Percentiles rank a stretch among this genome's conserved stretches.
Evolutionary conservation across 1,140 invertebrate genomes (phyloP).

Genomic region (Parapsyche elsis): DNA sequence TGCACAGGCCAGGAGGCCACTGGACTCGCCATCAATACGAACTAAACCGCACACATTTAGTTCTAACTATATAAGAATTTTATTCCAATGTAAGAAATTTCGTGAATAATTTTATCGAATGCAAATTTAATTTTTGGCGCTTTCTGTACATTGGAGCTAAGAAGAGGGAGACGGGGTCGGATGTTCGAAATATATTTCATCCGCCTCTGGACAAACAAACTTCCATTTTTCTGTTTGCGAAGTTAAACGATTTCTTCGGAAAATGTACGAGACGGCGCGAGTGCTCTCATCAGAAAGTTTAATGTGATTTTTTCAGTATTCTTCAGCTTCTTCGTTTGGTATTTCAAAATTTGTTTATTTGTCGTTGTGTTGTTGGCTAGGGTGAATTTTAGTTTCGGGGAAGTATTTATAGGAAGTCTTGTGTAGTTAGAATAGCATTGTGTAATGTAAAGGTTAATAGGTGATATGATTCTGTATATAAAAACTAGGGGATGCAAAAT

Average conservation of each 20-base stretch:
- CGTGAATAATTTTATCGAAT: too few species aligned
- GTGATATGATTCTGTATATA: too few species aligned
- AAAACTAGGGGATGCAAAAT: too few species aligned
- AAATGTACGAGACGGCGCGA: constrained; percentile 15
- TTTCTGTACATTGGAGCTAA: too few species aligned
- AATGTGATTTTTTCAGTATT: constrained; percentile 36
- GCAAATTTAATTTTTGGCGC: neutral
- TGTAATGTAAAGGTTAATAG: too few species aligned
- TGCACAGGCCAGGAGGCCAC: neutral
- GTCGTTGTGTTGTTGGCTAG: too few species aligned
- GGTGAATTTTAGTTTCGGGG: too few species aligned
- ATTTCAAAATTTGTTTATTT: neutral
- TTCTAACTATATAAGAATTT: too few species aligned
- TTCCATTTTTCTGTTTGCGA: constrained; percentile 48
- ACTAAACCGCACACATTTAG: too few species aligned
- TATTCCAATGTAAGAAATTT: neutral
- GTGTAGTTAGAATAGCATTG: too few species aligned
- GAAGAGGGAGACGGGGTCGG: neutral
- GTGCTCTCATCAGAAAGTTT: constrained; percentile 50
- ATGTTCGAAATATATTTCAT: constrained; percentile 40
- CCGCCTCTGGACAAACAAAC: constrained; percentile 37
- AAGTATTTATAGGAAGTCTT: too few species aligned
- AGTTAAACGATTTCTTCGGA: constrained; percentile 49
- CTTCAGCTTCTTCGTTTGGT: neutral
- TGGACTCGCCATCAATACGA: neutral